Evolutionary conservation across 1,140 invertebrate species (phyloP), one percentile per base, ranked within the genome.

Genomic region (Drosophila arawakana): DNA sequence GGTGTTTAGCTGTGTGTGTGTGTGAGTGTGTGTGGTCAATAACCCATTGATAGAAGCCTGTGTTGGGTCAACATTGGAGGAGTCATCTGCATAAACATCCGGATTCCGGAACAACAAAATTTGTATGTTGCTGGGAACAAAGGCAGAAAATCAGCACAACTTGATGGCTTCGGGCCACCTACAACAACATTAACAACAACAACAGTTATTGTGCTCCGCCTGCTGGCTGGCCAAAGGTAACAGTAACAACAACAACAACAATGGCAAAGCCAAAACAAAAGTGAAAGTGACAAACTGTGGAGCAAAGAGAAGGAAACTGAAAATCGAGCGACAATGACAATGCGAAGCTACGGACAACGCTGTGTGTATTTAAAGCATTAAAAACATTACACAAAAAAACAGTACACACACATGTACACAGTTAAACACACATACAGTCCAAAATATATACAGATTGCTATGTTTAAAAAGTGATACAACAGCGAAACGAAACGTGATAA

Each of bases 301-400:
- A 71, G 57, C 55, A 34, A 54, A 54, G 77, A 65, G 84, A 57
- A 82, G 79, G 74, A 80, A 80, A 81, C 69, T 74, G 71, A 74
- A 74, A 62, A 50, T 79, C 69, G 66, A 73, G 63, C 60, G 83
- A 70, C 84, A 89, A 80, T 83, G 80, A 88, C 83, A 89, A 88
- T 83, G 84, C 69, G 69, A 67, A 52, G 62, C 63, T 47, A 30
- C 58, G 68, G 46, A 66, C 61, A 76, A 52, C 46, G 21, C 67
- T 79, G 80, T 83, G 66, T 83, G 66, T 89, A 89, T 78, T 88
- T 80, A 89, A 83, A 35, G 73, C 70, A 86, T 89, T 80, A 89
- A 88, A 78, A 58, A 54, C 63, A 77, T 66, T 76, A 73, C 50
- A 78, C 34, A 43, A 71, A 55, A 77, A 72, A 57, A 52, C 49